Base-by-base conservation (phyloP, 1,140 invertebrate species). In the Zaprionus tsacasi region DNA sequence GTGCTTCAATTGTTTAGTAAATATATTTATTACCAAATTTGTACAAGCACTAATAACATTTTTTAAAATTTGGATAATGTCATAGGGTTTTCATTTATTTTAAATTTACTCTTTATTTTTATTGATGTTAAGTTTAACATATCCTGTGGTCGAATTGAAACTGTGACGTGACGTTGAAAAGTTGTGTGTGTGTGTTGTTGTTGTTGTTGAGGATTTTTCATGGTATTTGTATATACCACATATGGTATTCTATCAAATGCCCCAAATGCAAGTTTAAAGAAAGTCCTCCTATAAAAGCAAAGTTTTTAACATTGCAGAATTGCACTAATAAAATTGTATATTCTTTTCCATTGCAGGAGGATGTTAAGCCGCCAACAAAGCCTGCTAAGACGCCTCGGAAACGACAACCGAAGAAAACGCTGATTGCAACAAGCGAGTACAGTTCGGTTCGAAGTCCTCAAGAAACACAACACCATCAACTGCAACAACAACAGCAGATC, bases 141-240 rank as follows among this genome's bases (percentile, higher is more conserved):
- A 69, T 72, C 83, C 64, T 78, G 52, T 82, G 83, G 85, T 86
- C 77, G 50, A 70, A 81, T 91, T 91, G 89, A 91, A 91, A 82
- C 89, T 91, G 89, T 91, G 89, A 91, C 89, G 89, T 86, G 76
- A 83, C 87, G 83, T 81, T 88, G 66, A 78, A 78, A 82, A 79
- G 57, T 71, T 79, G 64, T 74, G 79, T 65, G 58, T 52, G 59
- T 63, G 59, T 57, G 50, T 17, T 54, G 58, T 54, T 13, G 11
- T 38, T 40, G 35, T 54, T 66, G 50, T 65, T 58, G n/a, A 70
- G 73, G 68, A 59, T 56, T 40, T 74, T 70, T 61, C 52, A 67
- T 79, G 57, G 69, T 67, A 56, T 63, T 63, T 56, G 40, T 68
- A 36, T 68, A 38, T 10, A 17, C 40, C 40, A 45, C n/a, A 45